Conservation (phyloP, 2,888 invertebrate genomes). For the Sympetrum striolatum region DNA sequence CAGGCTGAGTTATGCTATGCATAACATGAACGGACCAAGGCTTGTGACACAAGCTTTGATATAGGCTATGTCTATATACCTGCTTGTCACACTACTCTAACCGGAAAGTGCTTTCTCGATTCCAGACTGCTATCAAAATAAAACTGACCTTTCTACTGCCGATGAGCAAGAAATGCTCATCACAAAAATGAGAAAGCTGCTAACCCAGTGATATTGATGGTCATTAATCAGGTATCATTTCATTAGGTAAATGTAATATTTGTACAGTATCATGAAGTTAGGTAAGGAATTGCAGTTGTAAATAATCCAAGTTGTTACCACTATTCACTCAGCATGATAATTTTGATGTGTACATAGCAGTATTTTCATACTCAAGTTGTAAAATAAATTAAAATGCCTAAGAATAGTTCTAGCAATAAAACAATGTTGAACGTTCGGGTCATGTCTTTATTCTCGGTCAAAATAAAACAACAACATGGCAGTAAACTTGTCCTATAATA, state of each 20-base stretch:
- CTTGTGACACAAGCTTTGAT: constrained; percentile 34
- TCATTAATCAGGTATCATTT: constrained; percentile 36
- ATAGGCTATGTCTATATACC: constrained; percentile 30
- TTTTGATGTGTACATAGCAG: constrained; percentile 33
- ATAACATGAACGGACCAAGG: constrained; percentile 33
- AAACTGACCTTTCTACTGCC: constrained; percentile 22
- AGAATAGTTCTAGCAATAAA: constrained; percentile 35
- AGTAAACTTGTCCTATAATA: neutral
- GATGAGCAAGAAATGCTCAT: neutral
- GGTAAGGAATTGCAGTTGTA: constrained; percentile 16
- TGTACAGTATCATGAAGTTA: constrained; percentile 27
- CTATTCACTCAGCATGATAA: constrained; percentile 28
- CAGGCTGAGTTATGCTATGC: constrained; percentile 34
- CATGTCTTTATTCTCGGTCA: neutral
- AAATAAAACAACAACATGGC: neutral
- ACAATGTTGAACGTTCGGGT: constrained; percentile 6
- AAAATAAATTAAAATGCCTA: constrained; percentile 37
- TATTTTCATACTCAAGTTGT: constrained; percentile 36
- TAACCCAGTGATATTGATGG: constrained; percentile 32
- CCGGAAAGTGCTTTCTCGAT: constrained; percentile 34
- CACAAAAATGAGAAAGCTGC: constrained; percentile 15
- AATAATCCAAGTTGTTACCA: constrained; percentile 33
- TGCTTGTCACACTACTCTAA: constrained; percentile 23
- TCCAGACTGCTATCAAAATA: constrained; percentile 1
- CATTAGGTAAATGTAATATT: constrained; percentile 26